A percentile compares a stretch with the other conserved stretches of the same genome.
Conservation (phyloP, 2,888 invertebrate genomes). For the Toxonevra muliebris region DNA sequence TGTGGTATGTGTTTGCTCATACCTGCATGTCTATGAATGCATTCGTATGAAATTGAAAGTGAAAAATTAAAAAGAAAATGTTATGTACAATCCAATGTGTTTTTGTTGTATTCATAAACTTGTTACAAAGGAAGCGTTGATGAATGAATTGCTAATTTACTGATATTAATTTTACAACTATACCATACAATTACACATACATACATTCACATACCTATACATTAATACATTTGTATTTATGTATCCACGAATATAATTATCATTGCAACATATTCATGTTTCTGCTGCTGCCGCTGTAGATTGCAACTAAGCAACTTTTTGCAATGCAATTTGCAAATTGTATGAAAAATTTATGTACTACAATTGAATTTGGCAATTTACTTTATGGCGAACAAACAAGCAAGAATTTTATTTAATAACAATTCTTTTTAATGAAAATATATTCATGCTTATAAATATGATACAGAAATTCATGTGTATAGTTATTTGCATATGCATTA, state of each 20-base stretch:
- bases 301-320: too few species aligned
- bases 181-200: neutral
- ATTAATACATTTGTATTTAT: neutral
- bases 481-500: too few species aligned
- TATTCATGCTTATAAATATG: neutral
- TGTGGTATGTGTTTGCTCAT: too few species aligned
- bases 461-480: too few species aligned
- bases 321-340: slow-evolving; percentile 1
- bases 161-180: neutral
- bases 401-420: neutral
- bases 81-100: too few species aligned
- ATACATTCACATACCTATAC: neutral
- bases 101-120: slow-evolving; percentile 34
- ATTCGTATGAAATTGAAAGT: slow-evolving; percentile 33
- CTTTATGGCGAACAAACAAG: neutral
- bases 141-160: slow-evolving; percentile 37
- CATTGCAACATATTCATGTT: neutral
- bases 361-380: neutral
- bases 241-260: neutral
- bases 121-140: slow-evolving; percentile 41
- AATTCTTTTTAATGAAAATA: neutral
- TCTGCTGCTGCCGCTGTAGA: neutral
- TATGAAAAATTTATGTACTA: neutral
- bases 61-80: slow-evolving; percentile 13
- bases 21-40: neutral